Evolutionary conservation across 2,797 vertebrate genomes (phyloP).

Genomic region (Cheirogaleus major): DNA sequence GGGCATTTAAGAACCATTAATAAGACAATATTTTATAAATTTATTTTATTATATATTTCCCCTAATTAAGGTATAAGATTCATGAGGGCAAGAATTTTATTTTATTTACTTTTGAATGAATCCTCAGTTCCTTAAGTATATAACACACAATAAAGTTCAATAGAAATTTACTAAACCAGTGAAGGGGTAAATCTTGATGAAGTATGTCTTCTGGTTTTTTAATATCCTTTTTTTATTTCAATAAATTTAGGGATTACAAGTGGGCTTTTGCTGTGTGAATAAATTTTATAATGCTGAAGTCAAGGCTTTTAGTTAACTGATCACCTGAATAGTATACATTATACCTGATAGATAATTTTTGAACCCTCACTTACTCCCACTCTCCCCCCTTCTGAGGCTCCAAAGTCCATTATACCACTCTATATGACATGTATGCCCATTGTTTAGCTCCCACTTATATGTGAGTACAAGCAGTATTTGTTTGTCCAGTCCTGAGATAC

Average conservation of each 20-base stretch:
- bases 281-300: background rate
- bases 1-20: background rate
- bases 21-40: background rate
- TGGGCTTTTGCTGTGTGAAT: background rate
- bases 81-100: background rate
- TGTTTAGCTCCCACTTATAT: background rate
- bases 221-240: background rate
- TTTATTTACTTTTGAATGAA: slow-evolving; percentile 2
- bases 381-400: background rate
- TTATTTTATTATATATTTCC: slow-evolving; percentile 6
- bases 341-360: background rate
- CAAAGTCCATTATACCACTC: background rate
- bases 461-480: background rate
- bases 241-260: background rate
- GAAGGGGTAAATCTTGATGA: background rate
- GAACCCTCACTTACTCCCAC: background rate
- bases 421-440: background rate
- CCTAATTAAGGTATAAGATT: background rate
- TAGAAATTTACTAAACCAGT: background rate
- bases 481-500: background rate
- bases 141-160: background rate
- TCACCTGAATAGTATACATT: background rate
- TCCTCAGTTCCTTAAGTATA: background rate
- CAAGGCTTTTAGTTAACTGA: background rate
- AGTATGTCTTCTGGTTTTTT: background rate